phyloP scores from a whole-genome alignment of 2,797 vertebrate genomes.

The Poeciliopsis paucimaculata region DNA sequence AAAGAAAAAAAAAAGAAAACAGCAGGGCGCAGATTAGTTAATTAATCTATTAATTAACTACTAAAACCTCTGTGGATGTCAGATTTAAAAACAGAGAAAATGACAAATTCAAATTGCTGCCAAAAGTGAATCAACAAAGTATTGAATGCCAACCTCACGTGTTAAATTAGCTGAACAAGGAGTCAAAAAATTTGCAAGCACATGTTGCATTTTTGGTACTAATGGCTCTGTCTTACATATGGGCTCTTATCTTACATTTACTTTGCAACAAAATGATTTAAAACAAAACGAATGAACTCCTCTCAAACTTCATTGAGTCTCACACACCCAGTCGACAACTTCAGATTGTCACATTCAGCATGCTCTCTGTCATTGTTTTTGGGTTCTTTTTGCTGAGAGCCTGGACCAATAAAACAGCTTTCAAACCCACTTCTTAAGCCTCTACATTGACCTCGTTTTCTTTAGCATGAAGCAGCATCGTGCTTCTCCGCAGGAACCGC shows the following conservation, averaged over 20 bases:
- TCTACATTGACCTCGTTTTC: slow-evolving; percentile 33
- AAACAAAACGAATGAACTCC: background rate
- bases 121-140: background rate
- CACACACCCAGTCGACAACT: slow-evolving; percentile 28
- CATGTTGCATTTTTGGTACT: background rate
- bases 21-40: background rate
- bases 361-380: slow-evolving; percentile 6
- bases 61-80: background rate
- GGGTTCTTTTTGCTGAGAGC: slow-evolving; percentile 36
- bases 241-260: background rate
- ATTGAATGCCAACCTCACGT: background rate
- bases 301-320: background rate
- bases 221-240: background rate
- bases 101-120: background rate
- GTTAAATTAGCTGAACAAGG: background rate
- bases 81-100: background rate
- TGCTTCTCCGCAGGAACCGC: slow-evolving; percentile 22
- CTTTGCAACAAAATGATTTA: background rate
- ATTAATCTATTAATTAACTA: too few relatives aligned
- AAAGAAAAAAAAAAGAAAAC: background rate
- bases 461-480: slow-evolving; percentile 23
- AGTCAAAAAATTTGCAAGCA: background rate
- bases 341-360: slow-evolving; percentile 25
- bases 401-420: slow-evolving; percentile 50
- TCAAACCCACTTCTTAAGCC: slow-evolving; percentile 56